Percentiles rank a stretch among this genome's conserved stretches.
Evolutionary conservation across 1,140 invertebrate genomes (phyloP).

Genomic region (Coelopa frigida): DNA sequence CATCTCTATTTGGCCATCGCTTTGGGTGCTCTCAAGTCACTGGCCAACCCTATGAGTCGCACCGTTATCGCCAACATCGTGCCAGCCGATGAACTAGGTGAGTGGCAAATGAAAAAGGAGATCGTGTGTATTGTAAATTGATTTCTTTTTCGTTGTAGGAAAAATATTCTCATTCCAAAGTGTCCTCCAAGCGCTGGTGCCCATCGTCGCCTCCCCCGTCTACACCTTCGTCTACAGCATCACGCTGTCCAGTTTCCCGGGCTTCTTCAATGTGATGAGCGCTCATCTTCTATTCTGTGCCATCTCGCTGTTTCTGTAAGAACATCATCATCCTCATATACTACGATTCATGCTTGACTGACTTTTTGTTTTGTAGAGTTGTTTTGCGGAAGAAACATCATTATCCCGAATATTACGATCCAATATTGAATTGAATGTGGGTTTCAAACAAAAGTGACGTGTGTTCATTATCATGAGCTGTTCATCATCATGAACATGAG

Average conservation of each 20-base stretch:
- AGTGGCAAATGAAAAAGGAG: constrained; percentile 22
- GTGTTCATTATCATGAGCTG: too few relatives aligned
- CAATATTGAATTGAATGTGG: constrained; percentile 24
- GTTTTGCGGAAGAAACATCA: constrained; percentile 23
- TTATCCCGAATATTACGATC: constrained; percentile 21
- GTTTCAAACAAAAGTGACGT: too few relatives aligned
- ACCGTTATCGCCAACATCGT: constrained; percentile 59
- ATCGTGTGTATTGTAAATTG: too few relatives aligned
- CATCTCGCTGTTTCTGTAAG: constrained; percentile 47
- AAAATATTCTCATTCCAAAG: constrained; percentile 55
- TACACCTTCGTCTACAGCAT: constrained; percentile 55
- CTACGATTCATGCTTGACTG: neutral
- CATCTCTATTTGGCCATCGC: constrained; percentile 53
- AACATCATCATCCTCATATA: constrained; percentile 15
- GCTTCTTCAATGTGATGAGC: constrained; percentile 51
- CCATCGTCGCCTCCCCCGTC: constrained; percentile 52
- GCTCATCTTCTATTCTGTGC: constrained; percentile 35
- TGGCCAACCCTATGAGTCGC: constrained; percentile 55
- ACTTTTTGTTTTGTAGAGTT: constrained; percentile 18
- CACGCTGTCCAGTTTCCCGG: constrained; percentile 48
- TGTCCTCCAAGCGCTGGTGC: constrained; percentile 53
- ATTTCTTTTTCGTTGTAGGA: constrained; percentile 31
- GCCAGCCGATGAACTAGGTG: constrained; percentile 54
- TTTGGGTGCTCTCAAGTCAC: constrained; percentile 49
- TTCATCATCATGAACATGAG: too few relatives aligned